Percentiles rank a stretch among this genome's conserved stretches.
Conservation (phyloP, 1,140 invertebrate species). For the silkworm (Bombyx mori) region DNA sequence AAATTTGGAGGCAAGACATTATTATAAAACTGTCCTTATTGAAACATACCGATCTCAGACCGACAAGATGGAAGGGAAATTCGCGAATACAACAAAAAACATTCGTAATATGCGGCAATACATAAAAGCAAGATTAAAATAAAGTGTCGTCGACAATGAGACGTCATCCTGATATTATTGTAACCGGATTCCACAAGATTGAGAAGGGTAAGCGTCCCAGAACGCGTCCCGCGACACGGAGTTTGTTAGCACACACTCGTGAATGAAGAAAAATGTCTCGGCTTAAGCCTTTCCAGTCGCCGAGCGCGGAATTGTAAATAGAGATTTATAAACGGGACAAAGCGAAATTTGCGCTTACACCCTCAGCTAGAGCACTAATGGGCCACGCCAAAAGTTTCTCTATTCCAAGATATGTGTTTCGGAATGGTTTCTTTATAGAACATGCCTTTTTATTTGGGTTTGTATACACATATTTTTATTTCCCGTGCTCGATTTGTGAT, state of each 20-base stretch:
- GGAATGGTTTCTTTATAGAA: conserved; percentile 2
- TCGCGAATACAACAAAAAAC: neutral
- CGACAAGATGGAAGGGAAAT: too few relatives aligned
- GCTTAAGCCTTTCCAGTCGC: conserved; percentile 58
- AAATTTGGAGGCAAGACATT: too few relatives aligned
- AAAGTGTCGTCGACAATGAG: conserved; percentile 6
- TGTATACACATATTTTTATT: neutral
- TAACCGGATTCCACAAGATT: conserved; percentile 35
- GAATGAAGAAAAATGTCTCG: conserved; percentile 65
- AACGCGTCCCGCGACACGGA: conserved; percentile 24
- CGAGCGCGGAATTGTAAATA: conserved; percentile 51
- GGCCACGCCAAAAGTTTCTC: conserved; percentile 16
- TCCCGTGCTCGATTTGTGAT: too few relatives aligned
- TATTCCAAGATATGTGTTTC: conserved; percentile 1
- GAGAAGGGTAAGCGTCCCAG: conserved; percentile 36
- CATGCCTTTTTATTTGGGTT: conserved; percentile 2
- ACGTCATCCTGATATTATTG: conserved; percentile 17
- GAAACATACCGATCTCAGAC: too few relatives aligned
- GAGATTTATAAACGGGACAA: conserved; percentile 61
- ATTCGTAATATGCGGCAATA: conserved; percentile 2
- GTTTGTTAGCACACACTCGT: conserved; percentile 52
- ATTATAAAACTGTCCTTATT: too few relatives aligned
- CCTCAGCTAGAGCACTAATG: conserved; percentile 22
- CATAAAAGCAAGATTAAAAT: conserved; percentile 8
- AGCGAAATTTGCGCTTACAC: conserved; percentile 36